These are phyloP conservation scores for Halocaridina rubra DNA, from an alignment of 2,888 invertebrate species.

Conservation along the genomic window DNA sequence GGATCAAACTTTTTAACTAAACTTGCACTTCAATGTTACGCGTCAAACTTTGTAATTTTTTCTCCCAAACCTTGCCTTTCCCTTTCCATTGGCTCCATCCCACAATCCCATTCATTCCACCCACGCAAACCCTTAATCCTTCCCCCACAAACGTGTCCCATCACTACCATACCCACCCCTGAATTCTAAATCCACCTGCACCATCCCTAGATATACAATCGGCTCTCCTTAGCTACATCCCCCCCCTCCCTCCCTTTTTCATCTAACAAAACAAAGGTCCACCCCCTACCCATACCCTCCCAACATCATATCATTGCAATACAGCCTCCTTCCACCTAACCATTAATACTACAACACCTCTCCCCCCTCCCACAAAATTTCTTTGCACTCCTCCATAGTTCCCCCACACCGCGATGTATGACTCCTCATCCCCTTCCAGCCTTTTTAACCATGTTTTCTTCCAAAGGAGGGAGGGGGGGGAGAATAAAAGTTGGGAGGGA, in stretches of 20 bases:
- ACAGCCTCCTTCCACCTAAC: neutral
- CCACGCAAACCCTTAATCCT: neutral
- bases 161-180: neutral
- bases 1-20: too few species aligned
- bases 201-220: neutral
- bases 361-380: neutral
- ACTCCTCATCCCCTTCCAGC: neutral
- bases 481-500: neutral
- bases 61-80: neutral
- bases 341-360: neutral
- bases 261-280: neutral
- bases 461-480: neutral
- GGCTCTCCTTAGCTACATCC: neutral
- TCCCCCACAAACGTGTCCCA: neutral
- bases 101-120: neutral
- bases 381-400: too few species aligned
- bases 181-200: neutral
- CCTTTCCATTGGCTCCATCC: neutral
- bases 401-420: neutral
- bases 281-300: neutral
- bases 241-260: neutral
- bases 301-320: slow-evolving; percentile 4
- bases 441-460: neutral
- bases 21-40: too few species aligned
- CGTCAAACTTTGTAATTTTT: too few species aligned